phyloP scores from a whole-genome alignment of 2,888 invertebrate genomes.

The Chrysolina haemoptera region DNA sequence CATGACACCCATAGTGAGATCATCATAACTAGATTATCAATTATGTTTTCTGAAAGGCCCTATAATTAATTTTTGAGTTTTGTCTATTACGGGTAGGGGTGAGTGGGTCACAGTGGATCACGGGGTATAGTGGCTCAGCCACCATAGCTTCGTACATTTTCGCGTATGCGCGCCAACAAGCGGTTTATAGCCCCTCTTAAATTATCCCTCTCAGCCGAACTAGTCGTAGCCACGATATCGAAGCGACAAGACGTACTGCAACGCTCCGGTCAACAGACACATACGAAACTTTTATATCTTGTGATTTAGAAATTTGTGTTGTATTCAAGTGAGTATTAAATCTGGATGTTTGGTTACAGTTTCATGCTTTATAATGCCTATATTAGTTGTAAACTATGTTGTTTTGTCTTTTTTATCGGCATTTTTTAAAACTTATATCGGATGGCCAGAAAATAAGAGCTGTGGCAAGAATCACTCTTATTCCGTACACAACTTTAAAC shows the following conservation, averaged over 20 bases:
- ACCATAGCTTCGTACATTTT: too few species aligned
- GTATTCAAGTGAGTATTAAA: too few species aligned
- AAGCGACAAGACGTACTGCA: neutral
- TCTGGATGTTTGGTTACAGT: neutral
- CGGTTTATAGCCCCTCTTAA: neutral
- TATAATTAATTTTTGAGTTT: too few species aligned
- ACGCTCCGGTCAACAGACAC: neutral
- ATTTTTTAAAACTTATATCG: neutral
- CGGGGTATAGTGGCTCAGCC: too few species aligned
- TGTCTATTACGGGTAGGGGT: too few species aligned
- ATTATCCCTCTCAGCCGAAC: neutral
- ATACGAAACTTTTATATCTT: neutral
- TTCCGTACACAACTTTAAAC: too few species aligned
- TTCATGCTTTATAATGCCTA: neutral
- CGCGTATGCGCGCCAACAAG: neutral
- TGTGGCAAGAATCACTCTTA: neutral
- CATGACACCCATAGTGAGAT: too few species aligned
- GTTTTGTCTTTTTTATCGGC: neutral
- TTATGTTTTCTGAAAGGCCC: too few species aligned
- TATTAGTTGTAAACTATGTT: neutral
- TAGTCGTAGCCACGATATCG: neutral
- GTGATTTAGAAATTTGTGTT: neutral
- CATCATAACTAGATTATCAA: too few species aligned
- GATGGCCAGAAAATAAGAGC: neutral
- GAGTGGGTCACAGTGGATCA: neutral